Evolutionary conservation across 1,140 invertebrate species (phyloP).

Genomic region (Muscidifurax raptorellus): DNA sequence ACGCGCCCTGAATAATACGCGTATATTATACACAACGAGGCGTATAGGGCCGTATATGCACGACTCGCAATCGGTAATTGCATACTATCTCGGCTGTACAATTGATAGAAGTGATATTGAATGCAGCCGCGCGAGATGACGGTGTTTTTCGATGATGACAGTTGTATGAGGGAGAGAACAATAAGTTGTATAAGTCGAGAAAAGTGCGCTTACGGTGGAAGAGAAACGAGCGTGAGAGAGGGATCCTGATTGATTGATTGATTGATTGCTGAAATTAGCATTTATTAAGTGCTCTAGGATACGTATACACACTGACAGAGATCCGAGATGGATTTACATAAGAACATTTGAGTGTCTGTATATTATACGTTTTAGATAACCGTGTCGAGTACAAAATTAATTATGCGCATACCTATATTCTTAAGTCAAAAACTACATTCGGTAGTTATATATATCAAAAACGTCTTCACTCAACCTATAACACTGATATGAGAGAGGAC

Average conservation of each 20-base stretch:
- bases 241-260: slow-evolving; percentile 44
- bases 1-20: background rate
- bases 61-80: slow-evolving; percentile 43
- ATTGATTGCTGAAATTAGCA: slow-evolving; percentile 47
- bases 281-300: slow-evolving; percentile 40
- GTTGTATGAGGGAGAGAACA: slow-evolving; percentile 36
- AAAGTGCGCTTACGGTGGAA: slow-evolving; percentile 2
- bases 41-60: background rate
- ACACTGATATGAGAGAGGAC: too few relatives aligned
- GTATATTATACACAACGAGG: background rate
- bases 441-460: too few relatives aligned
- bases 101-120: slow-evolving; percentile 48
- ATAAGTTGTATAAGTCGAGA: background rate
- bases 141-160: slow-evolving; percentile 40
- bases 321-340: slow-evolving; percentile 20
- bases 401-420: too few relatives aligned
- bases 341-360: background rate
- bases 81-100: slow-evolving; percentile 36
- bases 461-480: too few relatives aligned
- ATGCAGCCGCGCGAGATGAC: slow-evolving; percentile 3
- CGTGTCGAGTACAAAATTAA: background rate
- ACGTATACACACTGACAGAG: background rate
- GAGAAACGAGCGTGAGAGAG: slow-evolving; percentile 7
- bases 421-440: too few relatives aligned
- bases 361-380: too few relatives aligned